Conservation (phyloP, 2,888 invertebrate species). For the Polydrusus tereticollis region DNA sequence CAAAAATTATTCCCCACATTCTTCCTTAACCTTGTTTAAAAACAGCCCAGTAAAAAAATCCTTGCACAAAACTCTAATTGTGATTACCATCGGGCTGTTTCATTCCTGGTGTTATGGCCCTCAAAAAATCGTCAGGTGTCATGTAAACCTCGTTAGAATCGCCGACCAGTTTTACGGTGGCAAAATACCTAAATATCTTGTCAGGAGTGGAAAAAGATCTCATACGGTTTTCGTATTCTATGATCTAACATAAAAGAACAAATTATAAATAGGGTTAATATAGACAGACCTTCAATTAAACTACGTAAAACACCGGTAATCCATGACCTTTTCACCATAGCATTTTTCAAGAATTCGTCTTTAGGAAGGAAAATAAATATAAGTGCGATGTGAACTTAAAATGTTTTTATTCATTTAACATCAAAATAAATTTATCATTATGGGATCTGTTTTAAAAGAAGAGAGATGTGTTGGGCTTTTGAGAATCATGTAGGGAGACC, state of each 20-base stretch:
- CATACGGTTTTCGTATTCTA: conserved; percentile 98
- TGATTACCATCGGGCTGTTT: conserved; percentile 95
- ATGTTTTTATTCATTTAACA: no score
- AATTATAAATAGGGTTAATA: conserved; percentile 7
- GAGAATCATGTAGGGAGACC: no score
- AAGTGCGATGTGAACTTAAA: no score
- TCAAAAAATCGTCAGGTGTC: conserved; percentile 98
- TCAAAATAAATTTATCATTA: no score
- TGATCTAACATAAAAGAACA: conserved; percentile 78
- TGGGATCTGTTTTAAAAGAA: no score
- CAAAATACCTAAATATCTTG: conserved; percentile 99
- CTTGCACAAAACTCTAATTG: conserved; percentile 49
- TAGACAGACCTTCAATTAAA: no score
- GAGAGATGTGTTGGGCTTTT: no score
- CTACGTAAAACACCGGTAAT: no score
- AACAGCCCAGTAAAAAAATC: conserved; percentile 12
- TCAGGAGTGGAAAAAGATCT: conserved; percentile 97
- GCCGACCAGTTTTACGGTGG: conserved; percentile 86
- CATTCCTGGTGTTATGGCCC: conserved; percentile 95
- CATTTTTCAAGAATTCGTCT: no score
- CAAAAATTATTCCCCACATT: conserved; percentile 1
- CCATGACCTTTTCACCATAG: no score
- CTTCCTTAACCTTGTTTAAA: background rate
- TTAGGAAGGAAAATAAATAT: no score
- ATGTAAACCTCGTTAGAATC: conserved; percentile 85